Base-by-base conservation (phyloP, 1,140 invertebrate genomes). In the Lerema accius region DNA sequence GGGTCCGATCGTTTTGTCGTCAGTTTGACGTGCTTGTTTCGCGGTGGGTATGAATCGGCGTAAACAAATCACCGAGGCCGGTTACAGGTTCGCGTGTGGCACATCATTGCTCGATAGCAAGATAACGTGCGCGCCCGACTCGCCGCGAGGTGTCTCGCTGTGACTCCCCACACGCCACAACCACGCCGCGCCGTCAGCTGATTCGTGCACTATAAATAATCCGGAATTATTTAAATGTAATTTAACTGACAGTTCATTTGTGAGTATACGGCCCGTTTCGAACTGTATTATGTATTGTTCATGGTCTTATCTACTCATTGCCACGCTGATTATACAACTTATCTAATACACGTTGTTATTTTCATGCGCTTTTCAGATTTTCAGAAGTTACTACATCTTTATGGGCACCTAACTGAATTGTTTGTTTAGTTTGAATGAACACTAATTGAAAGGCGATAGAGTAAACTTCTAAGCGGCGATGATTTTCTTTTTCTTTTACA, bases 171-270 rank as follows among this genome's bases (percentile, higher is more conserved):
- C 67, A 59, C 67, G 37, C 43, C 43, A 39, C 14, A 58, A 61
- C 63, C 67, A 56, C 46, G 59, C 61, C 65, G 60, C 65, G 60
- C 61, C 65, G 65, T 80, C 80, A 89, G 85, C 82, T 85, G 86
- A 89, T 76, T 71, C 68, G 63, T 79, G 73, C 73, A 84, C 85
- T 90, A 89, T 88, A 86, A 87, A 90, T 90, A 89, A 85, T 88
- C 80, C 69, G 71, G 69, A 80, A 84, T 78, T 78, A 80, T 82
- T 78, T 74, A 66, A 80, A 82, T 86, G 78, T 79, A 81, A 66
- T 79, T 71, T 64, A 73, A 74, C 67, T 80, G 72, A 63, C 66
- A 73, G 66, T 60, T 67, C 56, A 75, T 63, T 49, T 63, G 63
- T 64, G 40, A 50, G 14, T 40, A 53, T 48, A 26, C 45, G 19